Percentiles rank a stretch among this genome's conserved stretches.
phyloP scores from a whole-genome alignment of 2,888 invertebrate species.

The Nysson spinosus region DNA sequence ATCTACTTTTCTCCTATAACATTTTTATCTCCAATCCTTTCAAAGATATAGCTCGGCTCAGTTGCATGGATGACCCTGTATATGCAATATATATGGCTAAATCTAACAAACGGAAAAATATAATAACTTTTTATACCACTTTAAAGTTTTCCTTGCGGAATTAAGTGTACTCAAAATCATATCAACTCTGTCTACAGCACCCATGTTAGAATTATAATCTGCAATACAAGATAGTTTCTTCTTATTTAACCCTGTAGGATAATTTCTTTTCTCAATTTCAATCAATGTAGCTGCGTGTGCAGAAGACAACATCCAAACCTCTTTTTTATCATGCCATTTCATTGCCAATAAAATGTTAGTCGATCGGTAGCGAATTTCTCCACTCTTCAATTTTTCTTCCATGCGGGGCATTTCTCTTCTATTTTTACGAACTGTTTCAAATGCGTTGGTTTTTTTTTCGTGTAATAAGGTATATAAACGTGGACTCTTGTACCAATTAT shows the following conservation, averaged over 20 bases:
- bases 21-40: no score
- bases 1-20: no score
- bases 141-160: slow-evolving; percentile 18
- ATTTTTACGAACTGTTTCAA: slow-evolving; percentile 21
- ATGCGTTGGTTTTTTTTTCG: slow-evolving; percentile 20
- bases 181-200: slow-evolving; percentile 15
- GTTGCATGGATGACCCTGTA: no score
- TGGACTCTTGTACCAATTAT: slow-evolving; percentile 65
- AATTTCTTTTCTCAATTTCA: slow-evolving; percentile 7
- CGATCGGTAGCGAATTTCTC: slow-evolving; percentile 13
- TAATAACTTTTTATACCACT: background rate
- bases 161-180: slow-evolving; percentile 21
- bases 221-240: slow-evolving; percentile 8
- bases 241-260: slow-evolving; percentile 9
- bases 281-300: background rate
- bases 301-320: slow-evolving; percentile 9
- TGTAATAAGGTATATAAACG: slow-evolving; percentile 22
- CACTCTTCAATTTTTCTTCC: slow-evolving; percentile 17
- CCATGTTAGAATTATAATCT: slow-evolving; percentile 17
- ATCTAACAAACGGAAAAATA: background rate
- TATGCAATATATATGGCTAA: background rate
- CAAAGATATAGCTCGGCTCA: no score
- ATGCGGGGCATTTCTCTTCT: slow-evolving; percentile 13
- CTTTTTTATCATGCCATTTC: slow-evolving; percentile 13
- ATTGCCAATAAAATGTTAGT: slow-evolving; percentile 25